Percentiles rank a stretch among this genome's conserved stretches.
Conservation (phyloP, 2,888 invertebrate species). For the Acheta domesticus region DNA sequence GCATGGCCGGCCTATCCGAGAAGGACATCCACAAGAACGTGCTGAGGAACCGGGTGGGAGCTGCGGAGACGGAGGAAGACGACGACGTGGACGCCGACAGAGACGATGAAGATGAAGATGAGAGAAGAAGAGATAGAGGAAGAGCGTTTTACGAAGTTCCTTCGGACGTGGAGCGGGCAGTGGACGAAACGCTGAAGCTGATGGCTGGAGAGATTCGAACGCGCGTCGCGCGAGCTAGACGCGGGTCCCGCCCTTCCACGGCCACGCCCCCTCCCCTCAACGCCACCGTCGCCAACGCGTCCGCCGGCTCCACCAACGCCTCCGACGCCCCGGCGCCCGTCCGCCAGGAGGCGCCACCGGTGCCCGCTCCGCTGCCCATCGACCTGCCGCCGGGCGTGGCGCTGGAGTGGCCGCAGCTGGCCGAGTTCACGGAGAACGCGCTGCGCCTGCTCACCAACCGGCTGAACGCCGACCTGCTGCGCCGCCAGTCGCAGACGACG, state of each 20-base stretch:
- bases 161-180: background rate
- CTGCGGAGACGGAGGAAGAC: background rate
- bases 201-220: background rate
- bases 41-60: background rate
- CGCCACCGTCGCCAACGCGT: background rate
- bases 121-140: background rate
- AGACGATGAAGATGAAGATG: background rate
- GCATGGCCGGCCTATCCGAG: background rate
- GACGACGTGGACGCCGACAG: background rate
- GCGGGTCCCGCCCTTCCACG: background rate
- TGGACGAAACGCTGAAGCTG: background rate
- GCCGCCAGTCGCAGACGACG: conserved; percentile 28
- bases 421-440: background rate
- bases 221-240: background rate
- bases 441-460: conserved; percentile 12
- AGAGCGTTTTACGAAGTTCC: background rate
- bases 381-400: no score
- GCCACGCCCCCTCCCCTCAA: background rate
- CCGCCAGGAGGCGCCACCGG: background rate
- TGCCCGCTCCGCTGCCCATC: background rate
- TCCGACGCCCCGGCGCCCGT: background rate
- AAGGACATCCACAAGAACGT: background rate
- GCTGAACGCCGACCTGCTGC: conserved; percentile 29
- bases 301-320: background rate
- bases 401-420: background rate